Evolutionary conservation across 35 echinoderm and acorn worm genomes (phyloP).

Genomic region (Antedon bifida): DNA sequence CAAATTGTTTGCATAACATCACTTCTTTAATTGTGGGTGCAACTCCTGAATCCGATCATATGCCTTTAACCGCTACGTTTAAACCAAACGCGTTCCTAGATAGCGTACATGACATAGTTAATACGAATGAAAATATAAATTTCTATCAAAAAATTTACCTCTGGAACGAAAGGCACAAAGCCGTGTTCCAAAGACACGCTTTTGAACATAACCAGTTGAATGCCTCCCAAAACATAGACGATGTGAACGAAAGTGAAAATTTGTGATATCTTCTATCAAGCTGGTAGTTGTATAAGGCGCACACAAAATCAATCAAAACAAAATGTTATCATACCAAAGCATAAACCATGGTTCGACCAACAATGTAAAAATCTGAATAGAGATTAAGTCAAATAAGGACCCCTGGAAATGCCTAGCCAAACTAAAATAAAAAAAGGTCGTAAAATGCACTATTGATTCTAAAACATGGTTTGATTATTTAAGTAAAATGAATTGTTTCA

Average conservation of each 20-base stretch:
- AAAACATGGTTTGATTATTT: constrained; percentile 1
- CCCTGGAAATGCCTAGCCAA: neutral
- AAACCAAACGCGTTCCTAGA: neutral
- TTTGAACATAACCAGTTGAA: neutral
- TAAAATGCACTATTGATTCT: neutral
- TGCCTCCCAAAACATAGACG: no score
- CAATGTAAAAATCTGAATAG: neutral
- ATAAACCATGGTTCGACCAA: no score
- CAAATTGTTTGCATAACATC: neutral
- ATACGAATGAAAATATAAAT: neutral
- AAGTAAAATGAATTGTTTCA: neutral
- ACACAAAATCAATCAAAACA: no score
- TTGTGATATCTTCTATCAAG: no score
- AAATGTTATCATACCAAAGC: no score
- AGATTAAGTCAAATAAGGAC: neutral
- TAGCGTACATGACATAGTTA: neutral
- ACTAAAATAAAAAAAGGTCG: neutral
- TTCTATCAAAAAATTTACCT: neutral
- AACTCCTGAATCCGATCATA: constrained; percentile 5
- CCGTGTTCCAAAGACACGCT: neutral
- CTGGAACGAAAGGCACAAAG: neutral
- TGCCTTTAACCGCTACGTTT: constrained; percentile 1
- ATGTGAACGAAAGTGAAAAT: no score
- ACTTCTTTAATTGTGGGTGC: neutral
- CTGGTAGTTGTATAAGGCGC: no score